A percentile compares a stretch with the other conserved stretches of the same genome.
Conservation (phyloP, 2,113 vertebrate genomes). For the Scopus umbretta region DNA sequence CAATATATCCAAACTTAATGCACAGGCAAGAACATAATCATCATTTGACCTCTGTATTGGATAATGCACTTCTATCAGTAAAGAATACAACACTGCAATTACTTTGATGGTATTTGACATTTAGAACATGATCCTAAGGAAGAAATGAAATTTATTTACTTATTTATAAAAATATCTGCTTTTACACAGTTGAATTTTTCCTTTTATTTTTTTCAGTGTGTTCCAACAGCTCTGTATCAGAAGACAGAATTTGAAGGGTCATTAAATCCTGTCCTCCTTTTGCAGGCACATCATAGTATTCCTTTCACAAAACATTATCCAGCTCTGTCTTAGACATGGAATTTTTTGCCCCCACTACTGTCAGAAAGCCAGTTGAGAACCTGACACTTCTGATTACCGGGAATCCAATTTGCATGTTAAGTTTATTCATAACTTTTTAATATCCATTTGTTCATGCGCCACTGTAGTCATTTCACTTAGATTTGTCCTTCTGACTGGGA, state of each 20-base stretch:
- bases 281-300: background rate
- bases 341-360: fast-evolving
- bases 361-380: background rate
- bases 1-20: background rate
- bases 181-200: background rate
- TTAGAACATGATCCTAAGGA: background rate
- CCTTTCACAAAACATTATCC: background rate
- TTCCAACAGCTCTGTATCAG: background rate
- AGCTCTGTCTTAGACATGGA: background rate
- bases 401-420: background rate
- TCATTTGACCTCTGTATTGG: background rate
- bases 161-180: background rate
- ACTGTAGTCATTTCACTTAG: background rate
- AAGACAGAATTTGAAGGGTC: background rate
- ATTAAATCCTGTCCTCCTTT: background rate
- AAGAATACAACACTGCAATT: background rate
- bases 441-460: background rate
- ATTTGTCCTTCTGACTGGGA: background rate
- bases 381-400: fast-evolving
- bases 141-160: background rate
- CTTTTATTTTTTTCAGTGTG: background rate
- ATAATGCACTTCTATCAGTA: background rate
- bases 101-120: background rate
- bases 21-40: background rate
- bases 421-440: background rate